phyloP scores from a whole-genome alignment of 2,113 vertebrate species.

The Myanophis thanlyinensis region DNA sequence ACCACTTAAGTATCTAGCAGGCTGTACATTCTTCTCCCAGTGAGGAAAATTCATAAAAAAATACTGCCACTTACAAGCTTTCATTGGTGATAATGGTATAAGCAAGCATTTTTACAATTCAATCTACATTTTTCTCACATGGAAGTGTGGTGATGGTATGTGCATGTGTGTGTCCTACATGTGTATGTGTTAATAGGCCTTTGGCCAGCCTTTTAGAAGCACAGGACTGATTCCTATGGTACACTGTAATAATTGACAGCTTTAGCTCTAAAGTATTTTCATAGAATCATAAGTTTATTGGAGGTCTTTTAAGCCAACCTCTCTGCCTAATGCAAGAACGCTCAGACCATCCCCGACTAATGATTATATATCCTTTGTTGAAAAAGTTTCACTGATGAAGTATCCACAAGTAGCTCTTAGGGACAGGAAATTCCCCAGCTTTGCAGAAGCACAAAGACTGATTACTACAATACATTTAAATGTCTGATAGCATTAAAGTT shows the following conservation, averaged over 20 bases:
- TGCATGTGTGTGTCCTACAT: not conserved
- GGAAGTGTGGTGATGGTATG: not conserved
- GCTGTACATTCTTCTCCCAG: no score
- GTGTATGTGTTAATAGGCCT: no score
- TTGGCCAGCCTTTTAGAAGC: not conserved
- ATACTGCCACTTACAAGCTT: not conserved
- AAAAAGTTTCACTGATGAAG: not conserved
- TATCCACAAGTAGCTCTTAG: not conserved
- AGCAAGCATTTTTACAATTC: not conserved
- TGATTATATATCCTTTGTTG: not conserved
- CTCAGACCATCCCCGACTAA: not conserved
- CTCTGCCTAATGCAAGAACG: not conserved
- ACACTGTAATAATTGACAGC: not conserved
- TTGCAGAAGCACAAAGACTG: not conserved
- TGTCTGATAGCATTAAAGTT: not conserved
- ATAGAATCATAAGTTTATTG: not conserved
- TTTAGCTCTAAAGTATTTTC: not conserved
- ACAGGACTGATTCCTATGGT: not conserved
- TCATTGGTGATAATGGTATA: not conserved
- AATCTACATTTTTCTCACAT: not conserved
- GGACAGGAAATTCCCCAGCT: not conserved
- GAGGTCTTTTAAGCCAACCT: not conserved
- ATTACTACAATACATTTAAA: not conserved
- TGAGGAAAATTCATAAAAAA: not conserved
- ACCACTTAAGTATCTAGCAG: not conserved